A percentile compares a stretch with the other conserved stretches of the same genome.
Conservation (phyloP, 2,113 vertebrate genomes). For the Chlorodrepanis virens region DNA sequence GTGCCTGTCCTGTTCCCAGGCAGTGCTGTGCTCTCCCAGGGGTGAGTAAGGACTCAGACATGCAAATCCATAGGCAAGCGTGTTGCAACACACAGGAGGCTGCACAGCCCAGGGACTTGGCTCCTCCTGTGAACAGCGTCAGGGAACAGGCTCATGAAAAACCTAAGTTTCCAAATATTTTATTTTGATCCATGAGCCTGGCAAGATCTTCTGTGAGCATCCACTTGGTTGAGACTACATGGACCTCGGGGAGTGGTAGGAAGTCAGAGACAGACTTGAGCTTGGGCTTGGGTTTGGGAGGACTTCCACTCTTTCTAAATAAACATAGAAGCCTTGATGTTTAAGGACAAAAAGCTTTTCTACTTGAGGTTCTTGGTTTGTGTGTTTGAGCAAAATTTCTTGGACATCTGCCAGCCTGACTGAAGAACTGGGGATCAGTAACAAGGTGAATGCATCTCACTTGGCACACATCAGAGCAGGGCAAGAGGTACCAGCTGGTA, state of each 20-base stretch:
- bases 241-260: background rate
- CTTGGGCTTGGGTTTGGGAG: background rate
- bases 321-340: background rate
- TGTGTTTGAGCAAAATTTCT: background rate
- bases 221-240: background rate
- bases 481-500: background rate
- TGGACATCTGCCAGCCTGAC: background rate
- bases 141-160: slow-evolving; percentile 17
- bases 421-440: background rate
- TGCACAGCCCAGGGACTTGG: background rate
- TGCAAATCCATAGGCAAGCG: background rate
- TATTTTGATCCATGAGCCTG: slow-evolving; percentile 21
- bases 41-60: slow-evolving; percentile 10
- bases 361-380: background rate
- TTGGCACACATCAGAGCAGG: background rate
- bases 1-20: background rate
- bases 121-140: background rate
- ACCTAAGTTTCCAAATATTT: slow-evolving; percentile 47
- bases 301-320: background rate
- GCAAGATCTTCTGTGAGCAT: slow-evolving; percentile 34
- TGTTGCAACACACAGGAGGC: background rate
- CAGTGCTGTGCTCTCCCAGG: fast-evolving
- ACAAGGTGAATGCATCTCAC: background rate
- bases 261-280: background rate
- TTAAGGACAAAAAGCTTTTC: background rate